A percentile compares a stretch with the other conserved stretches of the same genome.
phyloP scores from a whole-genome alignment of 2,113 vertebrate genomes.

The Corythornis vintsioides region DNA sequence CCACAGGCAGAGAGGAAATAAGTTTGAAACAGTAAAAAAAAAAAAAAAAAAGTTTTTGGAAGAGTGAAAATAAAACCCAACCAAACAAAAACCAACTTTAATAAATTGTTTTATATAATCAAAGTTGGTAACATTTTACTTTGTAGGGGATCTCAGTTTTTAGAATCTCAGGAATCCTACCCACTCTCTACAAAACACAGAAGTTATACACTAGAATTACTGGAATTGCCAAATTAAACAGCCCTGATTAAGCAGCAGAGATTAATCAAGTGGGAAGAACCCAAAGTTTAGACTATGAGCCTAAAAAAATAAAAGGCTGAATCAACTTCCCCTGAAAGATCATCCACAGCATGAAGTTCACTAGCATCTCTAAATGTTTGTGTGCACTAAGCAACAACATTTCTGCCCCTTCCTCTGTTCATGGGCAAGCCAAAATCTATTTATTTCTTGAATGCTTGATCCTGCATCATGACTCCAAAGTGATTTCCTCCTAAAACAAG shows the following conservation, averaged over 20 bases:
- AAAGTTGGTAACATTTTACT: background rate
- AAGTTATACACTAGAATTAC: background rate
- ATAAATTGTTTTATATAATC: fast-evolving
- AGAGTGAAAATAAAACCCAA: background rate
- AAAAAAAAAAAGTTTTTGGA: background rate
- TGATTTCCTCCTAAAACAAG: background rate
- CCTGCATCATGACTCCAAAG: background rate
- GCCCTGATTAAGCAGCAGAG: background rate
- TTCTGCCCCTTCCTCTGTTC: background rate
- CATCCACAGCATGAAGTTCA: background rate
- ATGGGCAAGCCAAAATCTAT: background rate
- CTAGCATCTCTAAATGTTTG: background rate
- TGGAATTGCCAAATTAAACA: background rate
- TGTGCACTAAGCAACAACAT: background rate
- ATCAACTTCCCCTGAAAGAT: background rate
- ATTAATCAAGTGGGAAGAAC: background rate
- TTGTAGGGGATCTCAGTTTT: background rate
- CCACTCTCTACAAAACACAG: background rate
- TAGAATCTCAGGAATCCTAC: background rate
- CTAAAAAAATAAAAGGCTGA: background rate
- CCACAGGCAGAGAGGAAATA: background rate
- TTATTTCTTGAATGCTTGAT: background rate
- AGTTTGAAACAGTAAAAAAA: background rate
- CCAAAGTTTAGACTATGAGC: background rate
- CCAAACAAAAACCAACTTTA: background rate